Evolutionary conservation across 2,797 vertebrate genomes (phyloP), one percentile per base, ranked within the genome.

Genomic region (Dromococcyx pavoninus): DNA sequence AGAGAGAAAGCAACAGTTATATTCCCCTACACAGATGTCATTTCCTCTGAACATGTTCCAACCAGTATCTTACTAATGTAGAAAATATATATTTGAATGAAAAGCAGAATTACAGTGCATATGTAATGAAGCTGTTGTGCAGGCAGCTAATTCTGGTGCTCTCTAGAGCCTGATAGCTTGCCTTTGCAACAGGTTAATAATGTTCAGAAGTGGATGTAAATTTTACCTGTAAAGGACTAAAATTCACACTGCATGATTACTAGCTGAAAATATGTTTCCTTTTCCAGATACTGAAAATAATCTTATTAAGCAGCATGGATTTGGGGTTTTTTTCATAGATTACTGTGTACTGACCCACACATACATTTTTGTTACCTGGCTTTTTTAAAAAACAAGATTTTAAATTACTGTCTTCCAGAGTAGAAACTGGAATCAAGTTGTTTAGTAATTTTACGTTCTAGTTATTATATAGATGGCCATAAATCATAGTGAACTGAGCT

Each of bases 101-200:
- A 80, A 93, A 91, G 18, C 12, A 88, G 53, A 85, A 86, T 72
- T 80, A 12, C 19, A 32, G 13, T 30, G 70, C 46, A 41, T 84
- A 10, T 22, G 9, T 61, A 84, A 84, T 72, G 72, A 85, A 53
- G 53, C 57, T 88, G 61, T 35, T 71, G 39, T 57, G 61, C 35
- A 82, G 44, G 65, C 80, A 60, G 48, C 30, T 77, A 88, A 89
- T 91, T 78, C 60, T 86, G 57, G 17, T 91, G 67, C 56, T 88
- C 65, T 93, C 64, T 50, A 56, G 72, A 22, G 18, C 50, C 53
- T 83, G 61, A 64, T 88, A 93, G 56, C 69, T 86, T 79, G 53
- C 33, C 69, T 93, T 86, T 91, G 56, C 67, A 83, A 83, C 28
- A 73, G 69, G 75, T 88, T 94, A 89, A 82, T 92, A 62, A 91